Evolutionary conservation across 2,797 vertebrate species (phyloP).

Genomic region (Pampus argenteus): DNA sequence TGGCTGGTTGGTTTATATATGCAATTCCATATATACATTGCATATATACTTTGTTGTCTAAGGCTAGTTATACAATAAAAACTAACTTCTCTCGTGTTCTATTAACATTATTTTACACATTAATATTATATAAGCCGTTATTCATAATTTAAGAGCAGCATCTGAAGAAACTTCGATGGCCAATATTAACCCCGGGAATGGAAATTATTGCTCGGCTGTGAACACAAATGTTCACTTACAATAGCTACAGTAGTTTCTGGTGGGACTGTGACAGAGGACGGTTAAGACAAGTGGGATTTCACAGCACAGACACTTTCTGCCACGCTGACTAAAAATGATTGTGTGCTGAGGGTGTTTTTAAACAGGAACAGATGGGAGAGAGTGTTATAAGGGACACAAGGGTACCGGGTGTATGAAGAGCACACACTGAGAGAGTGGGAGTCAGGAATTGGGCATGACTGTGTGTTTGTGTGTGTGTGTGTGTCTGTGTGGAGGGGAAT

Average conservation of each 20-base stretch:
- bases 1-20: not conserved
- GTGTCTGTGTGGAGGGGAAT: slow-evolving; percentile 8
- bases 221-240: slow-evolving; percentile 51
- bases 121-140: slow-evolving; percentile 15
- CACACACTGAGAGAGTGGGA: slow-evolving; percentile 57
- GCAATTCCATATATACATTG: not conserved
- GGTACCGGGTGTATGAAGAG: slow-evolving; percentile 62
- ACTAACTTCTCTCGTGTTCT: slow-evolving; percentile 13
- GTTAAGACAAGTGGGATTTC: slow-evolving; percentile 60
- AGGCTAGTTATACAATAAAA: too few species aligned
- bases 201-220: slow-evolving; percentile 22
- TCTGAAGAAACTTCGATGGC: slow-evolving; percentile 38
- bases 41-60: not conserved
- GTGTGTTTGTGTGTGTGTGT: not conserved
- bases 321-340: slow-evolving; percentile 64
- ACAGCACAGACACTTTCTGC: slow-evolving; percentile 61
- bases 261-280: slow-evolving; percentile 46
- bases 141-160: slow-evolving; percentile 37
- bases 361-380: slow-evolving; percentile 74
- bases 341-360: slow-evolving; percentile 69
- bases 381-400: slow-evolving; percentile 63
- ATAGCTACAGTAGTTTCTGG: slow-evolving; percentile 38
- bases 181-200: slow-evolving; percentile 30
- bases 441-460: slow-evolving; percentile 29
- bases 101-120: slow-evolving; percentile 31